Percentiles rank a stretch among this genome's conserved stretches.
Conservation (phyloP, 2,113 vertebrate genomes). For the Melanocharis versteri region DNA sequence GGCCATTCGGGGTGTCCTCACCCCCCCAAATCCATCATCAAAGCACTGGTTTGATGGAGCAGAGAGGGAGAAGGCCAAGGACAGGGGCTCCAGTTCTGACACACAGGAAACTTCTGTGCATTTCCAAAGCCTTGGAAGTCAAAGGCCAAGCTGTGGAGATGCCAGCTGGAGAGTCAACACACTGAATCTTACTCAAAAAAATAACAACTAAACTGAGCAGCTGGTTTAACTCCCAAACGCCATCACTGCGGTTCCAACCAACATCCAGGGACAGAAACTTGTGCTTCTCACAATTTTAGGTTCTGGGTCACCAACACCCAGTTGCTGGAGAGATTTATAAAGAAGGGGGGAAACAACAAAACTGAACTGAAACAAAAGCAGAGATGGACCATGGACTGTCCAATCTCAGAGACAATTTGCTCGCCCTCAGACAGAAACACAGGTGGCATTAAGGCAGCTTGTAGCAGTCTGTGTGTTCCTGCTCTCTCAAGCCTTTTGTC, state of each 20-base stretch:
- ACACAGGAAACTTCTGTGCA: not conserved
- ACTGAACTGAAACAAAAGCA: not conserved
- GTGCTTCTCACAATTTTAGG: slow-evolving; percentile 5
- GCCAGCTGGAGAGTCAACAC: not conserved
- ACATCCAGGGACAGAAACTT: not conserved
- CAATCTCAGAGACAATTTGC: not conserved
- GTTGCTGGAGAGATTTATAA: not conserved
- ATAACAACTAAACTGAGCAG: not conserved
- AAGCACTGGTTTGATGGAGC: not conserved
- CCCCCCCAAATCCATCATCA: not conserved
- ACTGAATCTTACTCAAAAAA: not conserved
- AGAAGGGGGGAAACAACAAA: not conserved
- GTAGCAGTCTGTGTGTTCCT: not conserved
- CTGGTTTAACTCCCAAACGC: not conserved
- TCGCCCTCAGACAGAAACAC: not conserved
- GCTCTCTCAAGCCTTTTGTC: not conserved
- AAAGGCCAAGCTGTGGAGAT: not conserved
- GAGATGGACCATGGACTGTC: not conserved
- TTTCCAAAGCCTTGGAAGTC: not conserved
- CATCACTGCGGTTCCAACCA: not conserved
- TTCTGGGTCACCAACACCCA: not conserved
- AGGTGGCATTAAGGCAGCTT: not conserved
- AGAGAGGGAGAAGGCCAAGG: not conserved
- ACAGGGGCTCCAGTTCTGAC: not conserved
- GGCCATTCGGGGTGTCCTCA: not conserved